phyloP scores from a whole-genome alignment of 2,797 vertebrate species.

The Euphonia xanthogaster region DNA sequence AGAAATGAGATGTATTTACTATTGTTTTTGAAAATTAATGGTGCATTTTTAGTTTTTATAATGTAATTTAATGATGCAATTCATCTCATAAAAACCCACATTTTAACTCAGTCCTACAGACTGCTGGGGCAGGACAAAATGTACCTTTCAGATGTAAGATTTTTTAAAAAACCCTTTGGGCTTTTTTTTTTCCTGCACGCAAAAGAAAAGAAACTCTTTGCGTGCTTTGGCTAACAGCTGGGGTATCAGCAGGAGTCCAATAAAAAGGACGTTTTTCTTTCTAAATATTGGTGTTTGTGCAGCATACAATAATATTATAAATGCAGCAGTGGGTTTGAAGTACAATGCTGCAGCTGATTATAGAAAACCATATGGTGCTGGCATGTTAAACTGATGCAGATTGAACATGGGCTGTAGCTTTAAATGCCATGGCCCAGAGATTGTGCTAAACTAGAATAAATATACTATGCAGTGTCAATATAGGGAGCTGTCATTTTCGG shows the following conservation, averaged over 20 bases:
- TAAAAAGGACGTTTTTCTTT: constrained; percentile 69
- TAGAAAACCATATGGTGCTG: constrained; percentile 56
- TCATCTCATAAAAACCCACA: constrained; percentile 94
- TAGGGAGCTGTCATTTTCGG: background rate
- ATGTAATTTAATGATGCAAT: constrained; percentile 99
- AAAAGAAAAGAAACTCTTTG: constrained; percentile 29
- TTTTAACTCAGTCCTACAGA: constrained; percentile 86
- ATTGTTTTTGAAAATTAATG: constrained; percentile 99
- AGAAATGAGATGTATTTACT: constrained; percentile 91
- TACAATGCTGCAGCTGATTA: constrained; percentile 59
- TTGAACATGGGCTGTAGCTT: constrained; percentile 24
- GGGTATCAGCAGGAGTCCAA: constrained; percentile 65
- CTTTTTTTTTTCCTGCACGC: constrained; percentile 71
- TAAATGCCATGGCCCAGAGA: background rate
- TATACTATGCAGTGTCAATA: background rate
- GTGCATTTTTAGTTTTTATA: constrained; percentile 99
- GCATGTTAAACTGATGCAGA: constrained; percentile 52
- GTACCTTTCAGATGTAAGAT: constrained; percentile 73
- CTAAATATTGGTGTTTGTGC: constrained; percentile 58
- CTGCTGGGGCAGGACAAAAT: constrained; percentile 88
- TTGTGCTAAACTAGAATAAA: constrained; percentile 40
- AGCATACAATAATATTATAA: constrained; percentile 42
- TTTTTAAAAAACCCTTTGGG: constrained; percentile 80
- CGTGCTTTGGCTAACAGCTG: constrained; percentile 61
- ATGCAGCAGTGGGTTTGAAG: constrained; percentile 65